These are phyloP conservation scores for Leucosticte australis DNA, from an alignment of 2,113 vertebrate species.

Conservation along the genomic window DNA sequence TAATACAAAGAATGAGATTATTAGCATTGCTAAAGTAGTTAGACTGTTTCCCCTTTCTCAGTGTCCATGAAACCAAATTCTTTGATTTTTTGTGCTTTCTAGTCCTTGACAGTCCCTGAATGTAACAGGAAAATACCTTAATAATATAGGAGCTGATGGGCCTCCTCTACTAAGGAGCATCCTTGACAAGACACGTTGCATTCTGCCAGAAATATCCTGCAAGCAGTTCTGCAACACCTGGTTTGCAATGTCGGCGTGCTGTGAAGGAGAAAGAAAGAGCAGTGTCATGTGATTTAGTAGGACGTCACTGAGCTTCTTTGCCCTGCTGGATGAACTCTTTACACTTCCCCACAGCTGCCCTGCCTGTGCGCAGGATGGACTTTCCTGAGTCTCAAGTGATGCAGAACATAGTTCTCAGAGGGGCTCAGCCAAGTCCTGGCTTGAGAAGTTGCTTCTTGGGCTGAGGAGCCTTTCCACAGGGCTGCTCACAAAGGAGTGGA, in stretches of 20 bases:
- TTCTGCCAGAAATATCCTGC: neutral
- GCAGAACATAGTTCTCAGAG: neutral
- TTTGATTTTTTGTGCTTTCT: neutral
- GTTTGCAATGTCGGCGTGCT: neutral
- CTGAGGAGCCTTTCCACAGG: neutral
- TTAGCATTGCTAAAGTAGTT: neutral
- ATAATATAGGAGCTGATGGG: neutral
- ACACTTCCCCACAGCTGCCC: accelerated
- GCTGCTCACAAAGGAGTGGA: neutral
- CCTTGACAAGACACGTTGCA: neutral
- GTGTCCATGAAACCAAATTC: neutral
- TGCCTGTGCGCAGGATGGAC: neutral
- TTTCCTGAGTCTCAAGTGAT: neutral
- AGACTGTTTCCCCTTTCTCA: neutral
- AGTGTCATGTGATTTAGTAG: neutral
- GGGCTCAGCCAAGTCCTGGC: neutral
- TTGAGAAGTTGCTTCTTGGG: neutral
- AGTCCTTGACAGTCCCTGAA: neutral
- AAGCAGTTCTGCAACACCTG: neutral
- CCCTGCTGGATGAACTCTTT: neutral
- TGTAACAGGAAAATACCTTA: neutral
- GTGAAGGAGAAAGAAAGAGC: neutral
- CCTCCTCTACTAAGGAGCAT: neutral
- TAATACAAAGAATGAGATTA: neutral
- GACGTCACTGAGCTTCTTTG: neutral